These are phyloP conservation scores for Greenwoodochromis staneri DNA, from an alignment of 2,113 vertebrate species.

Conservation along the genomic window DNA sequence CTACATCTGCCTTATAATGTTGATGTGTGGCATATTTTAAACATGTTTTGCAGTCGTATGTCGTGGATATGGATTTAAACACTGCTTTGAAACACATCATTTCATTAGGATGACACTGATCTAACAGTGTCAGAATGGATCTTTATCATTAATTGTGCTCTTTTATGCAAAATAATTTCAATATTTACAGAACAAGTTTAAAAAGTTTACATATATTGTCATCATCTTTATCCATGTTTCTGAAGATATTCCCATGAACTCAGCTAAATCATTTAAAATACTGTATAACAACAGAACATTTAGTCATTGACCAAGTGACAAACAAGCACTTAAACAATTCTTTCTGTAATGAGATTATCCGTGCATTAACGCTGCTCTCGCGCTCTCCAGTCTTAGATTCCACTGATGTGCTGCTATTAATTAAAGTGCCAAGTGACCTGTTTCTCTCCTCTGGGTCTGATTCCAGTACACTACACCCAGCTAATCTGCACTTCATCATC, in stretches of 20 bases:
- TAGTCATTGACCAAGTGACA: not conserved
- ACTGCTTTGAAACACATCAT: not conserved
- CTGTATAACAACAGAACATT: not conserved
- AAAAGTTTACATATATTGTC: not conserved
- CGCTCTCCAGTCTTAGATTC: not conserved
- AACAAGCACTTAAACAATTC: not conserved
- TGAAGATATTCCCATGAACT: not conserved
- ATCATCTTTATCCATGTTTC: not conserved
- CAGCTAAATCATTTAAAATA: not conserved
- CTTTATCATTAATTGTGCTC: not conserved
- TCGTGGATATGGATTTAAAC: not conserved
- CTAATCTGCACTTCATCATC: constrained; percentile 48
- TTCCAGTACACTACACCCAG: not conserved
- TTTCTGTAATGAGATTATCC: not conserved
- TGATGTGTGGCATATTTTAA: not conserved
- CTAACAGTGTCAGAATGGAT: not conserved
- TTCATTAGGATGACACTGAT: not conserved
- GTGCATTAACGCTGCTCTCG: not conserved
- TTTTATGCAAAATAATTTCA: not conserved
- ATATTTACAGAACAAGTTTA: not conserved
- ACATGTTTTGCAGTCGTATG: not conserved
- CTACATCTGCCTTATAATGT: not conserved
- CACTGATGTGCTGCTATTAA: constrained; percentile 24
- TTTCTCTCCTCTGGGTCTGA: constrained; percentile 31
- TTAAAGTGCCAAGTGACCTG: constrained; percentile 35